Percentiles rank a stretch among this genome's conserved stretches.
These are phyloP conservation scores for Tokudaia tokunoshimensis DNA, from an alignment of 2,797 vertebrate species.

Conservation along the genomic window DNA sequence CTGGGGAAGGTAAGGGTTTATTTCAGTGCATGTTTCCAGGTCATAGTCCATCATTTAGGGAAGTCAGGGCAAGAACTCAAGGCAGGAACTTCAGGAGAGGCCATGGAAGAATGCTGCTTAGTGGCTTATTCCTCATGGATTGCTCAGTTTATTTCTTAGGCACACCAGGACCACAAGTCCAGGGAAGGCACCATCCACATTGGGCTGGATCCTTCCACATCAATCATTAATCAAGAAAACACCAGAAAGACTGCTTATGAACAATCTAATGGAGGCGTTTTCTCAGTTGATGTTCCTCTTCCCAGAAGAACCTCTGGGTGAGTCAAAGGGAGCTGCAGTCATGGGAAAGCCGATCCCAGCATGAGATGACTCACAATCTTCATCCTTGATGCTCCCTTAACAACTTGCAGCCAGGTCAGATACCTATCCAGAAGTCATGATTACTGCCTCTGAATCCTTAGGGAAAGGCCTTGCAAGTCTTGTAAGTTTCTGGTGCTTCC, in stretches of 20 bases:
- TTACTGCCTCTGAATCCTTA: neutral
- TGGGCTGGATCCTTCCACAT: neutral
- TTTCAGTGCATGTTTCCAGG: neutral
- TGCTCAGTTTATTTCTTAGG: neutral
- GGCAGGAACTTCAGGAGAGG: neutral
- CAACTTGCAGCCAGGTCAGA: neutral
- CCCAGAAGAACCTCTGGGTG: too few species aligned
- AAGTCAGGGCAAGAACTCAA: neutral
- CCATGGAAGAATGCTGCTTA: neutral
- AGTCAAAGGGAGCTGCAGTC: neutral
- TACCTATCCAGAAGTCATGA: too few species aligned
- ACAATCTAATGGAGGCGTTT: neutral
- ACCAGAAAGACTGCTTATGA: neutral
- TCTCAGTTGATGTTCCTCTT: neutral
- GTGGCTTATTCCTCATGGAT: too few species aligned
- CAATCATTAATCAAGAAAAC: neutral
- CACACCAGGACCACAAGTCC: neutral
- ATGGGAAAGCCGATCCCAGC: neutral
- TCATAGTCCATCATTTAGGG: neutral
- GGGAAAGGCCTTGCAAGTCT: neutral
- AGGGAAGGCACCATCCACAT: neutral
- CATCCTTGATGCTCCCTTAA: neutral
- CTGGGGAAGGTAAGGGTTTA: neutral
- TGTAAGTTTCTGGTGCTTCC: neutral
- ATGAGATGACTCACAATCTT: neutral